Base-by-base conservation (phyloP, 2,888 invertebrate genomes). In the Hydrotaea diabolus region DNA sequence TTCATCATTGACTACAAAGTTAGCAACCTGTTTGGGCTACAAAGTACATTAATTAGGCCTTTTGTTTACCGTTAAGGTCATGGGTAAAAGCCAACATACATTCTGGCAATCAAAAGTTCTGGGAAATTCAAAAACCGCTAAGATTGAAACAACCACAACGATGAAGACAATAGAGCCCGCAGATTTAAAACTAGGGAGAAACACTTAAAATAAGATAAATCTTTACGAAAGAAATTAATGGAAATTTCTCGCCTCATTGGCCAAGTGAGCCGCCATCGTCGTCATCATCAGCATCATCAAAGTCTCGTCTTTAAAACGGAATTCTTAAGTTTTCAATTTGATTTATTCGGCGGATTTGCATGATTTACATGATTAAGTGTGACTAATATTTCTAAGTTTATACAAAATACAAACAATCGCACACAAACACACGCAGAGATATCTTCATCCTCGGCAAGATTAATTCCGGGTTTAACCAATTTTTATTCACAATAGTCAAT, bases 401-500 rank as follows among this genome's bases (percentile, higher is more conserved):
- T 53, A 1, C 4, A 49, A 8, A 69, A 73, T 39, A 13, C 23
- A 23, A 59, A 46, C 59, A 57, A 13, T 53, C 39, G 26, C n/a
- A 75, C 23, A 59, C 13, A 23, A 2, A 64, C 23, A 46, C 17
- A 39, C 59, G 0, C n/a, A 3, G 39, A 43, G 23, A 43, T 39
- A 46, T 59, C 66, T 66, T 59, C 26, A 46, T 39, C 19, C 23
- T 57, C 31, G 9, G 5, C 31, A 64, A 36, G 36, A 21, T 69
- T 66, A 77, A 77, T 77, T 77, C 77, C 77, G 77, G 77, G 77
- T 77, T 77, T 77, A 69, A 55, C 39, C 46, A 77, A 77, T 53
- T 57, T 36, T 53, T 21, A 53, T 31, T 69, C 69, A 69, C 13
- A 69, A 46, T 5, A 23, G 21, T 21, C n/a, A 46, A 19, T 21